Conservation (phyloP, 2,888 invertebrate genomes). For the Synergus itoensis region DNA sequence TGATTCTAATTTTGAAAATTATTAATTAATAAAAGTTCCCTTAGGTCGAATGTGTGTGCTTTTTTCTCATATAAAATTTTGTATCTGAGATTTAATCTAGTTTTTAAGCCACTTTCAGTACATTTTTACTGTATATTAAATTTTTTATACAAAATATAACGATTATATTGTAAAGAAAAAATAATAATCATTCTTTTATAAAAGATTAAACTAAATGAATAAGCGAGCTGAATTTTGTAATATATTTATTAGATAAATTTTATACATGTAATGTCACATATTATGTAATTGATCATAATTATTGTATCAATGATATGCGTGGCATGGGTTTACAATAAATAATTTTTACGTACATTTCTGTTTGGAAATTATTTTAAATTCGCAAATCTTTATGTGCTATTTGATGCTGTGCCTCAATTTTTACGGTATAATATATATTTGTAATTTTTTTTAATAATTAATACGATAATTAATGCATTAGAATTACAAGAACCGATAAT, state of each 20-base stretch:
- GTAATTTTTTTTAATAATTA: constrained; percentile 14
- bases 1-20: neutral
- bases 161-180: neutral
- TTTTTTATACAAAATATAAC: neutral
- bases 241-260: constrained; percentile 71
- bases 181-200: neutral
- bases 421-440: neutral
- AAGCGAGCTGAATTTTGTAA: constrained; percentile 47
- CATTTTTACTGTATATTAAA: neutral
- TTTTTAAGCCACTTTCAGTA: neutral
- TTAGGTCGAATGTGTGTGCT: neutral
- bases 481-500: constrained; percentile 23
- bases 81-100: neutral
- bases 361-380: neutral
- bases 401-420: neutral
- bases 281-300: constrained; percentile 22
- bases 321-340: constrained; percentile 42
- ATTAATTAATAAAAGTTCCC: neutral
- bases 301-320: constrained; percentile 64
- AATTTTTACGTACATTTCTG: constrained; percentile 16
- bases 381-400: neutral
- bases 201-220: neutral
- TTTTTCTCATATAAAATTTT: neutral
- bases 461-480: neutral
- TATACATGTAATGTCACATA: constrained; percentile 63